Conservation (phyloP, 2,797 vertebrate genomes). For the Tangara arthus region DNA sequence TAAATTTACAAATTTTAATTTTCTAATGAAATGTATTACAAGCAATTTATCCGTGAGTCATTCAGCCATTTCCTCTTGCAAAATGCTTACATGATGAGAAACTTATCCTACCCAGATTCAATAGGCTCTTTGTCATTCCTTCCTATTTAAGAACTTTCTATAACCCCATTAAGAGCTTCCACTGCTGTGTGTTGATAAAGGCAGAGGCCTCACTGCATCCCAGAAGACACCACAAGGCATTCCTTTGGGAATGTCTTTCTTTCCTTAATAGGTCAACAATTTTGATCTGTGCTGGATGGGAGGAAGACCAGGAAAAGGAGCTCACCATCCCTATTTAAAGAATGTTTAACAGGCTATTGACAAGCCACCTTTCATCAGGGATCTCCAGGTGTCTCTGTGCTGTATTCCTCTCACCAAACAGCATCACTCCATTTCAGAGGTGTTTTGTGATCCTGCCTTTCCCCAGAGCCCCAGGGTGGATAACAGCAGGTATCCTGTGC, state of each 20-base stretch:
- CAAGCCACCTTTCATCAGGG: background rate
- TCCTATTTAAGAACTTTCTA: background rate
- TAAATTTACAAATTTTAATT: background rate
- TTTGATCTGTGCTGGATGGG: background rate
- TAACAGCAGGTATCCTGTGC: background rate
- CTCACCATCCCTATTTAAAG: background rate
- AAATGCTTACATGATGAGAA: background rate
- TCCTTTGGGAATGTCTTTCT: background rate
- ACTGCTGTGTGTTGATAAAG: background rate
- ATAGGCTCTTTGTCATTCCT: background rate
- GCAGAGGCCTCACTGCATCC: background rate
- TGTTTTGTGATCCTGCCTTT: background rate
- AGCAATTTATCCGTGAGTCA: background rate
- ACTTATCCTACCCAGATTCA: background rate
- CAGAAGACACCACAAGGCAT: background rate
- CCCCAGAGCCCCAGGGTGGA: background rate
- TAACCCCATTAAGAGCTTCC: background rate
- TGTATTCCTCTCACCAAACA: background rate
- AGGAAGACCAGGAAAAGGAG: background rate
- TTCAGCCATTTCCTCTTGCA: background rate
- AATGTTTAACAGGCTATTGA: background rate
- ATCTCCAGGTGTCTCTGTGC: background rate
- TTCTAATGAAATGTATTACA: background rate
- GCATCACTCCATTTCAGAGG: background rate
- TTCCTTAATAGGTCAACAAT: background rate